Evolutionary conservation across 92 coral and sea anemone species (phyloP), one percentile per base, ranked within the genome.

Genomic region (Zoanthus gigantus): DNA sequence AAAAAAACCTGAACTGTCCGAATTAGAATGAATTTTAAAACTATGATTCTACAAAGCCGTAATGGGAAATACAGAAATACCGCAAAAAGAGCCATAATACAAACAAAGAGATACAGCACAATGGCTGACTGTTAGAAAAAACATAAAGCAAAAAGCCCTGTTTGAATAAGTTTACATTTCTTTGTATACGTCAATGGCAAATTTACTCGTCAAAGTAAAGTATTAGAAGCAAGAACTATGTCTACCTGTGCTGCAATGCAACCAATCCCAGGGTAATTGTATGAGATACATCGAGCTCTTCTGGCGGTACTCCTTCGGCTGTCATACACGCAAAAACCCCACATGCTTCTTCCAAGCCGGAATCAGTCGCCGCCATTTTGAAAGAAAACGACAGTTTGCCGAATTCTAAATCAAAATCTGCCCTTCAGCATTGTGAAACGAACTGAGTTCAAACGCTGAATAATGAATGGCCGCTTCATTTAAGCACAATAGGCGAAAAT

Each of bases 251-350:
- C 71, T 96, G 99, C 18, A 96, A 93, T 1, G 95, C 98, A 29
- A 96, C 94, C 29, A 96, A 82, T 18, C 99, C 99, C 76, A 95
- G 98, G 63, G 92, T 93, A 56, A 96, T 95, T 50, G 91, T 92
- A 77, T 95, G 96, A 8, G 99, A 96, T 28, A 94, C 94, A 74
- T 94, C 98, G 58, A 94, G 88, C 18, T 95, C 98, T 31, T 92
- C 92, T 58, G 82, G 78, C 72, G 95, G 67, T 15, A 93, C 90
- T 53, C 94, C 97, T 57, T 96, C 94, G 14, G 97, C 97, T 44
- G 96, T 88, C 44, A 96, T 89, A 86, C 99, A 96, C 34, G 95
- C 99, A 76, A 96, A 96, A 17, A 96, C 92, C 44, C 99, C 99
- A 72, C 99, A 96, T 45, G 95, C 90, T 77, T 96, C 95, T 2